Evolutionary conservation across 2,888 invertebrate genomes (phyloP).

Genomic region (Cephus pulcher): DNA sequence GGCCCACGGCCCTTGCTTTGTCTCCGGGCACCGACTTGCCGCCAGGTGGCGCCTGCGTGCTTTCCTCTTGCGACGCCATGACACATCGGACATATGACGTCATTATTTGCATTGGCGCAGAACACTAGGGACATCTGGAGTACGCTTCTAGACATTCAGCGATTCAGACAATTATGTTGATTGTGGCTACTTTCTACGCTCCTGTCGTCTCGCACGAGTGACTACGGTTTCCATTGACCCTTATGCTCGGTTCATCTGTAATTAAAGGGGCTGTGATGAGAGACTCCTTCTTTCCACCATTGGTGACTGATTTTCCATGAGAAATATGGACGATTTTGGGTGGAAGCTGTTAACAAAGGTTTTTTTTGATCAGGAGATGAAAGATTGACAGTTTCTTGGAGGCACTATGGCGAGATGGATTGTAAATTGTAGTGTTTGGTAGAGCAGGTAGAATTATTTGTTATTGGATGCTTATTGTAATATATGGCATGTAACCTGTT

Average conservation of each 20-base stretch:
- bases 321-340: not conserved
- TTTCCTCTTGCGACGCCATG: slow-evolving; percentile 19
- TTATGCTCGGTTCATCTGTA: not conserved
- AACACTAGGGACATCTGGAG: not conserved
- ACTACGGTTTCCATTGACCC: not conserved
- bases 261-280: not conserved
- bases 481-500: not conserved
- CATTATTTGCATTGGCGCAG: not conserved
- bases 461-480: not conserved
- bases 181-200: not conserved
- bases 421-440: not conserved
- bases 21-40: slow-evolving; percentile 21
- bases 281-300: not conserved
- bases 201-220: not conserved
- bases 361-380: not conserved
- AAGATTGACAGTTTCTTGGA: not conserved
- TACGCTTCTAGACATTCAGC: not conserved
- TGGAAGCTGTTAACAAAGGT: not conserved
- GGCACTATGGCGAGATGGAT: not conserved
- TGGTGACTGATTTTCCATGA: not conserved
- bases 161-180: not conserved
- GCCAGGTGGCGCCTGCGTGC: slow-evolving; percentile 22
- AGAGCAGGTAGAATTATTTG: not conserved
- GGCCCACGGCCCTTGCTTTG: slow-evolving; percentile 12
- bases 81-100: not conserved